Conservation (phyloP, 2,888 invertebrate species). For the Tenthredo distinguenda region DNA sequence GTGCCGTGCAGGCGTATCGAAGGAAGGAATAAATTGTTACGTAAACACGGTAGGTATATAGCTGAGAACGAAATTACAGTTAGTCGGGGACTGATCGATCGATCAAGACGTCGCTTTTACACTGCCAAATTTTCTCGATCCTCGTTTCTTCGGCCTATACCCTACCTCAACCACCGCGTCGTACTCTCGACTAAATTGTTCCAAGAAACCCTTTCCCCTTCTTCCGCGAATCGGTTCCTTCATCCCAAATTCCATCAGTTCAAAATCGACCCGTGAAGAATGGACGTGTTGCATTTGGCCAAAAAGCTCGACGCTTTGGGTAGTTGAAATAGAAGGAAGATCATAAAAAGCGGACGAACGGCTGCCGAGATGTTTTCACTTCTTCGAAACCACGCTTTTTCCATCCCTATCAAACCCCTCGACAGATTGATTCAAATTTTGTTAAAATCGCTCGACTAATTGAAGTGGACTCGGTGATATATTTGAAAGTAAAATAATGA, state of each 20-base stretch:
- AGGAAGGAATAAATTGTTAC: constrained; percentile 43
- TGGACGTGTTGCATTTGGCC: not conserved
- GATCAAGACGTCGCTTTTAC: not conserved
- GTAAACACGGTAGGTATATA: constrained; percentile 36
- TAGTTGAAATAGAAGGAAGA: not conserved
- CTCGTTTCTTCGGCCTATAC: not conserved
- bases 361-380: not conserved
- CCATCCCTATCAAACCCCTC: not conserved
- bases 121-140: constrained; percentile 27
- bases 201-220: not conserved
- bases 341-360: not conserved
- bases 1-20: constrained; percentile 5
- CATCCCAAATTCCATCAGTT: not conserved
- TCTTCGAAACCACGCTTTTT: not conserved
- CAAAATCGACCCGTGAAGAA: not conserved
- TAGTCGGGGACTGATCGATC: constrained; percentile 27
- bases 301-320: not conserved
- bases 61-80: constrained; percentile 21
- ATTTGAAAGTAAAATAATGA: not conserved
- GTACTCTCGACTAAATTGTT: not conserved
- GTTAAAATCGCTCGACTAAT: not conserved
- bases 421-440: not conserved
- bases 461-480: not conserved
- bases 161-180: constrained; percentile 12
- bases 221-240: not conserved